Evolutionary conservation across 2,888 invertebrate species (phyloP).

Genomic region (Pseudococcus jackbeardsleyi): DNA sequence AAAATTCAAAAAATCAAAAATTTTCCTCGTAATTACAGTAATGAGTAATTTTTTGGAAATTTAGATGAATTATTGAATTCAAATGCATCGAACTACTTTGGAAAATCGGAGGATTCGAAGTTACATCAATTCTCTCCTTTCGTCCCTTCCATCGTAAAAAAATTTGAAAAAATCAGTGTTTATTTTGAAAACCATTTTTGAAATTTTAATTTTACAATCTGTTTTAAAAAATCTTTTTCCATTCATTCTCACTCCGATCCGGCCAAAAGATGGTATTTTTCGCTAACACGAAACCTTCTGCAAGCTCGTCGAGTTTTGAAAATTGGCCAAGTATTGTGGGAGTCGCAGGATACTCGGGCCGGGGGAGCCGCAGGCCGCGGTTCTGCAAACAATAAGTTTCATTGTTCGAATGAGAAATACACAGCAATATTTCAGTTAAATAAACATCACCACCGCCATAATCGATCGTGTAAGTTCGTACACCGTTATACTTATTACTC

Average conservation of each 20-base stretch:
- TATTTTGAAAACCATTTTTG: no score
- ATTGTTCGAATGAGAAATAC: slow-evolving; percentile 36
- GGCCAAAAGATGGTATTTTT: not conserved
- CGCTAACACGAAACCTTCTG: not conserved
- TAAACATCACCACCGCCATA: slow-evolving; percentile 15
- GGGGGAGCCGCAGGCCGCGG: not conserved
- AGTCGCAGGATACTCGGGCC: not conserved
- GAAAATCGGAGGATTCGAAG: no score
- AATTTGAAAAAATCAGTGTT: no score
- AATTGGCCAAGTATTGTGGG: slow-evolving; percentile 15
- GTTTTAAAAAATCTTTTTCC: not conserved
- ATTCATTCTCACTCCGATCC: not conserved
- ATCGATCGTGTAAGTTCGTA: slow-evolving; percentile 29
- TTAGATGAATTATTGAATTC: no score
- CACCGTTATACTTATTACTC: not conserved
- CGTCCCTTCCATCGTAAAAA: no score
- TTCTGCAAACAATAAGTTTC: slow-evolving; percentile 32
- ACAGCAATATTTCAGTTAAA: slow-evolving; percentile 20
- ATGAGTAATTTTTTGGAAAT: no score
- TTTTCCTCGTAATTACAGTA: no score
- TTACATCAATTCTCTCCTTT: no score
- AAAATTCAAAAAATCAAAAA: no score
- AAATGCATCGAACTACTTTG: no score
- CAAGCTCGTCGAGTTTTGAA: not conserved
- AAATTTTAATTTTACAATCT: not conserved